Evolutionary conservation across 1,140 invertebrate species (phyloP), one percentile per base, ranked within the genome.

Genomic region (Trichonephila inaurata): DNA sequence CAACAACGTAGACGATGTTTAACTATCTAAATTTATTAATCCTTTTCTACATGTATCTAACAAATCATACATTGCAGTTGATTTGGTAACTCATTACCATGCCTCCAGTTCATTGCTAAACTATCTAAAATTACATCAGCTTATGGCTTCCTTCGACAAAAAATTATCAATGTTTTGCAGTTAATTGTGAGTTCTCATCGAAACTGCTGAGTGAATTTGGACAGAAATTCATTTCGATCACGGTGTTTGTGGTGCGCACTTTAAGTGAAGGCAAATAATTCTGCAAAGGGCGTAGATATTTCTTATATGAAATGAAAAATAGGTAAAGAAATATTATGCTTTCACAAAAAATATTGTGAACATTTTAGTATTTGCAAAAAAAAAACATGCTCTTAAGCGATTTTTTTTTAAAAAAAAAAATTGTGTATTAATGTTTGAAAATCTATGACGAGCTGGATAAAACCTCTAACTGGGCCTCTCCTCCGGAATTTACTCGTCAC

Each of bases 21-120:
- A 19, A 33, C 18, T 77, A 77, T 18, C 12, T 77, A 40, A 77
- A 77, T 77, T 77, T 77, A 77, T 77, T 77, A 77, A 77, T 77
- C 72, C 40, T 77, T 77, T 40, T 18, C 24, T 40, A 18, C 16
- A 77, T 19, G 28, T 40, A 40, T 33, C 28, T 33, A 18, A 77
- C 72, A 77, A 77, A 77, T 77, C 72, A 77, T 40, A 10, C 72
- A 33, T 16, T 77, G 72, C 33, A 33, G 24, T 77, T 28, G 28
- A 77, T 77, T 77, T 77, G 28, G 16, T 16, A 77, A 19, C 14
- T 77, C 72, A 77, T 77, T 40, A 77, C 14, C 33, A 40, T 77
- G 16, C 72, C 33, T 77, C 72, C 72, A 12, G 72, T 40, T 77
- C 72, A 40, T 28, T 77, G 33, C 16, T 18, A 77, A 77, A 77